These are phyloP conservation scores for Colossoma macropomum DNA, from an alignment of 2,113 vertebrate genomes.

Conservation along the genomic window DNA sequence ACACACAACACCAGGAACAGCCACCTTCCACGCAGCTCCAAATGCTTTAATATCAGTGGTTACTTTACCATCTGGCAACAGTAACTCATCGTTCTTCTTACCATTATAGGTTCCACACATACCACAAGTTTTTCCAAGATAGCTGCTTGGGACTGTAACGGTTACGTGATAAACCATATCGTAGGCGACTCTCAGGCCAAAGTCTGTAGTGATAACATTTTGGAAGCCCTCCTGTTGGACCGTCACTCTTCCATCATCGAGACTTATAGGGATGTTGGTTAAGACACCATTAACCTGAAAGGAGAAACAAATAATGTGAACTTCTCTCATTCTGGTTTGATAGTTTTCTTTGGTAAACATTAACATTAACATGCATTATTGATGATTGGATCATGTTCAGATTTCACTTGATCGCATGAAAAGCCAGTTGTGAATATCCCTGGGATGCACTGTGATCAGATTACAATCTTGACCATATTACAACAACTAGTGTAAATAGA, in stretches of 20 bases:
- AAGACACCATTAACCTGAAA: conserved; percentile 63
- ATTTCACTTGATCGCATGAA: too few species aligned
- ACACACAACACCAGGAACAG: conserved; percentile 55
- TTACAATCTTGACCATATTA: too few species aligned
- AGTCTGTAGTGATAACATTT: conserved; percentile 57
- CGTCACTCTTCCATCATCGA: conserved; percentile 42
- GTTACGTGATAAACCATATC: conserved; percentile 63
- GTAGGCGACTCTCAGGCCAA: conserved; percentile 66
- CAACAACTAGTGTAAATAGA: too few species aligned
- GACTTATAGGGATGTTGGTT: conserved; percentile 41
- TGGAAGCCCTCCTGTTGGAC: conserved; percentile 45
- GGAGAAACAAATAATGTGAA: neutral
- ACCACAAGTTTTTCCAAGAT: conserved; percentile 63
- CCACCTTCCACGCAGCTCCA: conserved; percentile 64
- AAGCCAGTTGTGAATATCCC: too few species aligned
- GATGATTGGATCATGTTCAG: too few species aligned
- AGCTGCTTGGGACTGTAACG: conserved; percentile 64
- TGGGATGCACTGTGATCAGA: too few species aligned
- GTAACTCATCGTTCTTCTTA: conserved; percentile 52
- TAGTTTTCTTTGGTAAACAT: too few species aligned
- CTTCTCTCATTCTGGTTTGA: too few species aligned
- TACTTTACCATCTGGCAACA: conserved; percentile 51
- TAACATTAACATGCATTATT: too few species aligned
- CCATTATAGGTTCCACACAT: conserved; percentile 72
- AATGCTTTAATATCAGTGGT: conserved; percentile 48